A percentile compares a stretch with the other conserved stretches of the same genome.
phyloP scores from a whole-genome alignment of 2,888 invertebrate genomes.

The Ptychoptera contaminata region DNA sequence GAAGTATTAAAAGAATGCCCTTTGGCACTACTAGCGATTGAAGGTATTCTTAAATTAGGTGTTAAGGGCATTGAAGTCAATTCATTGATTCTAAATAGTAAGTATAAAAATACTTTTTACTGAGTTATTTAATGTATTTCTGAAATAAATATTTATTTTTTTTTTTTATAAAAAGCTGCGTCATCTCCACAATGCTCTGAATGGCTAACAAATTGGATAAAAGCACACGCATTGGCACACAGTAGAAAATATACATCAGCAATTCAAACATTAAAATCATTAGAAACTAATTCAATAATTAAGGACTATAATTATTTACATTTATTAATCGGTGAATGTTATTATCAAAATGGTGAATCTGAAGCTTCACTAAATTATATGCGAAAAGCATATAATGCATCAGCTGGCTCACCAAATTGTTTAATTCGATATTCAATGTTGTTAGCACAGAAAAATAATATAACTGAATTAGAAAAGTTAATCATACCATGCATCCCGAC shows the following conservation, averaged over 20 bases:
- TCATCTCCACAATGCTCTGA: slow-evolving; percentile 24
- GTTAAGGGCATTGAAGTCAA: slow-evolving; percentile 60
- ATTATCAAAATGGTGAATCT: slow-evolving; percentile 55
- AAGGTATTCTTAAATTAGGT: slow-evolving; percentile 53
- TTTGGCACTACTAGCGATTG: slow-evolving; percentile 57
- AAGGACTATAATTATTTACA: slow-evolving; percentile 51
- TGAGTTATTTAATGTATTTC: not conserved
- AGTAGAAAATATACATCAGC: slow-evolving; percentile 52
- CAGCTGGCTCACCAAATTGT: slow-evolving; percentile 39
- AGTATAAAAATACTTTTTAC: slow-evolving; percentile 11
- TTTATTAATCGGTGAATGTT: slow-evolving; percentile 53
- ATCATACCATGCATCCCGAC: slow-evolving; percentile 26
- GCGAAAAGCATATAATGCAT: slow-evolving; percentile 28
- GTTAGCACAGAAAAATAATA: slow-evolving; percentile 39
- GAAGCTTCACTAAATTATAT: slow-evolving; percentile 39
- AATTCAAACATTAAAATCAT: slow-evolving; percentile 43
- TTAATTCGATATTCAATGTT: slow-evolving; percentile 48
- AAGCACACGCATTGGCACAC: slow-evolving; percentile 46
- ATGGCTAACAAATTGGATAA: slow-evolving; percentile 46
- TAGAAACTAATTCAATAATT: slow-evolving; percentile 47
- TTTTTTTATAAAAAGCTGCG: slow-evolving; percentile 15
- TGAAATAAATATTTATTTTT: not conserved
- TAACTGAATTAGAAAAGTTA: slow-evolving; percentile 46
- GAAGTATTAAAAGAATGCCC: slow-evolving; percentile 64
- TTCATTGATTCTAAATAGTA: slow-evolving; percentile 47